phyloP scores from a whole-genome alignment of 2,888 invertebrate genomes.

The Drosophila acutilabella region DNA sequence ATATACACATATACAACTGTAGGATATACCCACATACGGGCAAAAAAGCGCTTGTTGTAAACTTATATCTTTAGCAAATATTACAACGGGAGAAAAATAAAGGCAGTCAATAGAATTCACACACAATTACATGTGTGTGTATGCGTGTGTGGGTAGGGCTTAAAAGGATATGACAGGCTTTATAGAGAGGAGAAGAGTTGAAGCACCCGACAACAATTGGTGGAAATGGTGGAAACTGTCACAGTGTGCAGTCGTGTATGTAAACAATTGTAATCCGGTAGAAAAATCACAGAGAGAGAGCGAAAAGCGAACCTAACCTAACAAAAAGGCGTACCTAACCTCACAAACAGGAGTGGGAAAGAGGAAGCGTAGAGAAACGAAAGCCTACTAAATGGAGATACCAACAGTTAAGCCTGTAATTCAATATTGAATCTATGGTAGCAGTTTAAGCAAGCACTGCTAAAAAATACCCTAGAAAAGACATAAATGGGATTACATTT shows the following conservation, averaged over 20 bases:
- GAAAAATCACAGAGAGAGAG: slow-evolving; percentile 69
- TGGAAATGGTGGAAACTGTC: slow-evolving; percentile 66
- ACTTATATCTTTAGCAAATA: slow-evolving; percentile 75
- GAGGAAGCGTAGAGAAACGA: not conserved
- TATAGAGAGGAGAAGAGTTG: not conserved
- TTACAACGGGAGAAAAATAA: slow-evolving; percentile 25
- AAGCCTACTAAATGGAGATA: slow-evolving; percentile 12
- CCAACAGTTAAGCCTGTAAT: slow-evolving; percentile 31
- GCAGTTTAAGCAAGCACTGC: not conserved
- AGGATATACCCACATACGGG: slow-evolving; percentile 9
- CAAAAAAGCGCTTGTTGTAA: slow-evolving; percentile 56
- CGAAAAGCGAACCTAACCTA: slow-evolving; percentile 39
- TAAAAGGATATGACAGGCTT: slow-evolving; percentile 58
- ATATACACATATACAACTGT: slow-evolving; percentile 19
- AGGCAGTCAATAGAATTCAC: slow-evolving; percentile 53
- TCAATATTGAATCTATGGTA: slow-evolving; percentile 28
- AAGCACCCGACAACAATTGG: slow-evolving; percentile 52
- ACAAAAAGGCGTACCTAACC: slow-evolving; percentile 17
- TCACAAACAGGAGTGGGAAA: slow-evolving; percentile 7
- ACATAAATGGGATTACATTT: too few relatives aligned
- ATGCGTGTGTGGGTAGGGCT: slow-evolving; percentile 27
- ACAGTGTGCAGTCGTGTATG: slow-evolving; percentile 79
- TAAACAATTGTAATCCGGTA: slow-evolving; percentile 80
- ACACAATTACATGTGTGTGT: slow-evolving; percentile 64
- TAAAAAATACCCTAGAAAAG: not conserved